Evolutionary conservation across 2,797 vertebrate species (phyloP).

Genomic region (Cirrhinus mrigala): DNA sequence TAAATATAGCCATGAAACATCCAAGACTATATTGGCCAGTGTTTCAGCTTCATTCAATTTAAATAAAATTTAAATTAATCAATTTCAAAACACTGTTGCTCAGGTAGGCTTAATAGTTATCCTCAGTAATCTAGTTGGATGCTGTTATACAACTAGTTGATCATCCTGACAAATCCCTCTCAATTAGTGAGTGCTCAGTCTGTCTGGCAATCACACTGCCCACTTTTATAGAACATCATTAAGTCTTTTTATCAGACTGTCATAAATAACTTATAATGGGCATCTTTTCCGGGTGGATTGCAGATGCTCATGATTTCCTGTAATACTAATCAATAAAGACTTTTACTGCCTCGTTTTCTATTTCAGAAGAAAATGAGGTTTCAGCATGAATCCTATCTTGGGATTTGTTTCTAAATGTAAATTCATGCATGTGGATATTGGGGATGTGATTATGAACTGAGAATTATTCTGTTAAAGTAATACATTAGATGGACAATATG

Average conservation of each 20-base stretch:
- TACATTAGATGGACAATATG: neutral
- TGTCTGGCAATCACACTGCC: neutral
- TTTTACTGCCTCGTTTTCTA: slow-evolving; percentile 9
- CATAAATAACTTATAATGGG: slow-evolving; percentile 11
- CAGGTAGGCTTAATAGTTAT: neutral
- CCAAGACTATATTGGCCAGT: neutral
- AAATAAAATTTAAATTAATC: neutral
- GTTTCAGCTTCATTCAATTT: neutral
- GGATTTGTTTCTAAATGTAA: neutral
- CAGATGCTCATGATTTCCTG: neutral
- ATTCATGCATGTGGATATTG: neutral
- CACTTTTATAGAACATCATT: neutral
- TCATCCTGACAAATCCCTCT: neutral
- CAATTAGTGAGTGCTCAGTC: neutral
- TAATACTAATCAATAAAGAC: slow-evolving; percentile 22
- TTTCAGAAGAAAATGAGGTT: slow-evolving; percentile 22
- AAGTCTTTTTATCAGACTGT: neutral
- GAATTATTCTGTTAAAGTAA: neutral
- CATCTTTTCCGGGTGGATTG: neutral
- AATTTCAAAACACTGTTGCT: neutral
- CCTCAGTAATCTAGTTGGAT: neutral
- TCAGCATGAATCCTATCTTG: slow-evolving; percentile 12
- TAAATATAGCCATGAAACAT: neutral
- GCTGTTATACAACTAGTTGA: neutral
- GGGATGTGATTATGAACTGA: neutral